Evolutionary conservation across 1,140 invertebrate species (phyloP).

Genomic region (Liolophura sinensis): DNA sequence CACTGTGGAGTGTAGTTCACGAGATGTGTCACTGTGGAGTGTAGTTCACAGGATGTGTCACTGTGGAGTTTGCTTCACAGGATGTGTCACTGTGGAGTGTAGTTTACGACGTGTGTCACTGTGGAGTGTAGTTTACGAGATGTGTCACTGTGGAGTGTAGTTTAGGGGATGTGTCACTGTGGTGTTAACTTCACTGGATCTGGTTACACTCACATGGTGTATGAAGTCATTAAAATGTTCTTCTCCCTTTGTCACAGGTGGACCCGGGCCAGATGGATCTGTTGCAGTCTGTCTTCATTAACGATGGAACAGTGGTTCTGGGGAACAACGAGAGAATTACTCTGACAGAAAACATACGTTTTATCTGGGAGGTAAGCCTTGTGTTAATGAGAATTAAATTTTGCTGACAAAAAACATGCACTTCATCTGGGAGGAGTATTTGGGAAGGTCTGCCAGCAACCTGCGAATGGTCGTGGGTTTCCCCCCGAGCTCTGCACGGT

Average conservation of each 20-base stretch:
- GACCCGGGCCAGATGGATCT: constrained; percentile 52
- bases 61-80: too few relatives aligned
- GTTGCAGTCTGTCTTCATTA: constrained; percentile 41
- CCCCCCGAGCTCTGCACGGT: too few relatives aligned
- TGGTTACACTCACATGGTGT: neutral
- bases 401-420: too few relatives aligned
- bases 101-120: too few relatives aligned
- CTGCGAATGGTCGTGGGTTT: too few relatives aligned
- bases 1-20: too few relatives aligned
- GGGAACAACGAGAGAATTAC: constrained; percentile 52
- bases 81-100: too few relatives aligned
- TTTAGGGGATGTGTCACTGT: constrained; percentile 2
- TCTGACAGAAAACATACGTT: constrained; percentile 45
- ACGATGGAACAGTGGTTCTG: constrained; percentile 49
- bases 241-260: constrained; percentile 27
- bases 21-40: too few relatives aligned
- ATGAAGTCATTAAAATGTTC: neutral
- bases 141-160: neutral
- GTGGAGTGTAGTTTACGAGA: too few relatives aligned
- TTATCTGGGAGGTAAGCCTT: constrained; percentile 52
- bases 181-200: neutral
- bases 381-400: constrained; percentile 2
- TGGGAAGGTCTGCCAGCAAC: too few relatives aligned
- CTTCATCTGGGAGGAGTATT: too few relatives aligned
- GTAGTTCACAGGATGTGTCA: too few relatives aligned